Conservation (phyloP, 2,888 invertebrate genomes). For the Parnassius mnemosyne region DNA sequence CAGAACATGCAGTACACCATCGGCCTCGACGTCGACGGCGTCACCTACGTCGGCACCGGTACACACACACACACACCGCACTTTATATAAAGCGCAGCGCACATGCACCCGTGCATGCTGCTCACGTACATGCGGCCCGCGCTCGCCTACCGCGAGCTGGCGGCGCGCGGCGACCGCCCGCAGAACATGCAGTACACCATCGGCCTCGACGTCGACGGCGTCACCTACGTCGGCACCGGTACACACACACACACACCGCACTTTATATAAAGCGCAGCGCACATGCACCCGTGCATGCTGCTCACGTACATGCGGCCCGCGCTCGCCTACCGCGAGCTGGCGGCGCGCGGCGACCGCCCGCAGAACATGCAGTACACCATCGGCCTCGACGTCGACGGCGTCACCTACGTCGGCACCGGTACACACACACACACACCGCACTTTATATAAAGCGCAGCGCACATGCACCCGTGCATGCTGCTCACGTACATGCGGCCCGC, state of each 20-base stretch:
- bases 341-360: conserved; percentile 78
- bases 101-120: conserved; percentile 89
- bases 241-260: too few species aligned
- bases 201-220: conserved; percentile 82
- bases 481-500: conserved; percentile 88
- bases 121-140: conserved; percentile 88
- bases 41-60: conserved; percentile 84
- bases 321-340: conserved; percentile 66
- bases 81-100: too few species aligned
- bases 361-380: conserved; percentile 85
- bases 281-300: conserved; percentile 89
- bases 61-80: too few species aligned
- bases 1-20: conserved; percentile 85
- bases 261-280: too few species aligned
- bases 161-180: conserved; percentile 78
- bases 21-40: conserved; percentile 82
- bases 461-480: conserved; percentile 89
- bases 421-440: too few species aligned
- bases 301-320: conserved; percentile 88
- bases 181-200: conserved; percentile 85
- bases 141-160: conserved; percentile 66
- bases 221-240: conserved; percentile 84
- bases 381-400: conserved; percentile 82
- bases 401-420: conserved; percentile 84
- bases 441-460: too few species aligned